phyloP scores from a whole-genome alignment of 2,797 vertebrate genomes.

The Gobio occitaniae region DNA sequence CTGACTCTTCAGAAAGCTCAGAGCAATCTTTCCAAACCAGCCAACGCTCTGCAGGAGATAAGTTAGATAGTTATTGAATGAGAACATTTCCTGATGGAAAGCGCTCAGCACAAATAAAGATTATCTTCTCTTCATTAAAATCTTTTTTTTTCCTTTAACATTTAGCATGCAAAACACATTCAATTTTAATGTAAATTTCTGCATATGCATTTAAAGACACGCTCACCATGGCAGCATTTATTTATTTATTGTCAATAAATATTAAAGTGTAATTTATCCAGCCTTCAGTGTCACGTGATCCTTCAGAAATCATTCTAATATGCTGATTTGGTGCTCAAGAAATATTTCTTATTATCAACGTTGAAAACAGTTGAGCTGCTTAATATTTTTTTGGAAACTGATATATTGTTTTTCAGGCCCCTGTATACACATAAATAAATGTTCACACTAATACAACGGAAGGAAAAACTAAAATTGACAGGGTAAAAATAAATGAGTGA shows the following conservation, averaged over 20 bases:
- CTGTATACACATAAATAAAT: background rate
- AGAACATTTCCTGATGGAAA: background rate
- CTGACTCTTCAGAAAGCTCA: conserved; percentile 85
- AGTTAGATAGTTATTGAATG: background rate
- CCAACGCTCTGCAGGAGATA: conserved; percentile 76
- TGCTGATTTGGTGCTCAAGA: background rate
- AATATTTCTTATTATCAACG: background rate
- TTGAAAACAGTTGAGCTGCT: background rate
- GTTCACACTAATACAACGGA: background rate
- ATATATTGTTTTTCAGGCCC: background rate
- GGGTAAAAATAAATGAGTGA: background rate
- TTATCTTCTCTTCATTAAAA: conserved; percentile 17
- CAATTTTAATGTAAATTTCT: conserved; percentile 25
- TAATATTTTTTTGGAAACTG: background rate
- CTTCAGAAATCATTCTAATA: background rate
- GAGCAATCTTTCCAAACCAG: conserved; percentile 84
- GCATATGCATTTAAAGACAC: background rate
- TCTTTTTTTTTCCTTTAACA: background rate
- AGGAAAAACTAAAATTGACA: background rate
- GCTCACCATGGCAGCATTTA: background rate
- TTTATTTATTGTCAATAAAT: background rate
- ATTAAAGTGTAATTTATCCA: background rate
- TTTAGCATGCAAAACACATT: conserved; percentile 11
- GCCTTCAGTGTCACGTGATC: background rate
- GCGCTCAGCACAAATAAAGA: background rate